Base-by-base conservation (phyloP, 2,888 invertebrate genomes). In the Drosophila borealis region DNA sequence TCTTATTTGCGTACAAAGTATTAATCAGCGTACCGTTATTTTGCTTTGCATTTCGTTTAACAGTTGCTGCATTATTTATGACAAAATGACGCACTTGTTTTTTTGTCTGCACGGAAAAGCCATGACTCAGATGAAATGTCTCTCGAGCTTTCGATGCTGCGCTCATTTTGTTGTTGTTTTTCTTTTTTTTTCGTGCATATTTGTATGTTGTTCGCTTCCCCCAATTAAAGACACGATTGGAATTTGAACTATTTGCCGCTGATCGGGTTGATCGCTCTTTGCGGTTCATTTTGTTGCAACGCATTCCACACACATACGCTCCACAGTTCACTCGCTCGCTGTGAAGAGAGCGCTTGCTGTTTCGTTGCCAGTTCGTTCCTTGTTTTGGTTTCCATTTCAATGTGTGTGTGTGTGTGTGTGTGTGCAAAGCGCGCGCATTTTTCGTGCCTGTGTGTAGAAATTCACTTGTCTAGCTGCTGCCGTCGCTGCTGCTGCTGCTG, bases 381-480 rank as follows among this genome's bases (percentile, higher is more conserved):
- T 76, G 72, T 81, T 74, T 74, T 81, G 70, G 71, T 83, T 80
- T 80, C 59, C 50, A 77, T 73, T 77, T 77, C 63, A 63, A 13
- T 19, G 9, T 29, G 3, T 29, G 17, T 56, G 57, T 29, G 17
- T 56, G 57, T 66, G 55, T 45, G 60, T 50, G 37, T 46, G 34
- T 39, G 49, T 21, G 50, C 70, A 72, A 71, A 69, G 70, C 75
- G 83, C 80, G 80, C 83, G 83, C 83, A 69, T 78, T 83, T 81
- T 81, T 74, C 46, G 8, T 46, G 48, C 19, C 51, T 53, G 49
- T 74, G 64, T 54, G 69, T 77, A 61, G 49, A 78, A 78, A 78
- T 78, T 78, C 78, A 78, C 78, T 78, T 78, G 78, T 69, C 73
- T 76, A 72, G 51, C 69, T 62, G 67, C 57, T 29, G 61, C 34